These are phyloP conservation scores for Scleropages formosus DNA, from an alignment of 2,797 vertebrate genomes.

Conservation along the genomic window DNA sequence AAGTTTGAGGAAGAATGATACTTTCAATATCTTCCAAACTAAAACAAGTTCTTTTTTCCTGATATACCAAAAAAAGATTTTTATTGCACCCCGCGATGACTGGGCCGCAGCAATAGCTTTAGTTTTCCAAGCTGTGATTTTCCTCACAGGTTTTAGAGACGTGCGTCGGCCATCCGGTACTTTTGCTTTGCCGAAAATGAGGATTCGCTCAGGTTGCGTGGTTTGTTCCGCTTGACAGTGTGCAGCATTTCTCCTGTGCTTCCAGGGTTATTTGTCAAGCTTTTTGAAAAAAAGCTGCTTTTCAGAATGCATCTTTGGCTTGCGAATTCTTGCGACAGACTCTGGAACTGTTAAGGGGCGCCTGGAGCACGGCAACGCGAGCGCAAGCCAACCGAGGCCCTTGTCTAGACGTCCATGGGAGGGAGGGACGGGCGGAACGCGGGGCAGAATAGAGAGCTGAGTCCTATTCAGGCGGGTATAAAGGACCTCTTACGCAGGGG, in stretches of 20 bases:
- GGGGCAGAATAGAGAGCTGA: background rate
- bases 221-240: background rate
- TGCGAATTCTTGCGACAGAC: conserved; percentile 25
- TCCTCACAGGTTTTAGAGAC: background rate
- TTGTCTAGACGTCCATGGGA: conserved; percentile 7
- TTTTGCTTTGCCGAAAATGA: background rate
- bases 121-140: background rate
- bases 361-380: conserved; percentile 19
- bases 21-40: background rate
- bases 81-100: background rate
- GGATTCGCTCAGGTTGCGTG: background rate
- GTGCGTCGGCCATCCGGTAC: background rate
- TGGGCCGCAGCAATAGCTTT: background rate
- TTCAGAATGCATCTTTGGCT: conserved; percentile 24
- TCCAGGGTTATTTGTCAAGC: conserved; percentile 3
- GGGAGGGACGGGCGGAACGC: background rate
- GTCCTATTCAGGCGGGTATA: background rate
- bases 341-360: conserved; percentile 2
- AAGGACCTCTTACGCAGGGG: conserved; percentile 12
- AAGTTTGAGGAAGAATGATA: background rate
- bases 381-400: conserved; percentile 1
- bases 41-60: background rate
- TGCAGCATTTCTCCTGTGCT: conserved; percentile 22
- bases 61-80: background rate
- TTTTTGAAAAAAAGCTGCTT: conserved; percentile 31